Conservation (phyloP, 2,888 invertebrate genomes). For the Lamproptera curius region DNA sequence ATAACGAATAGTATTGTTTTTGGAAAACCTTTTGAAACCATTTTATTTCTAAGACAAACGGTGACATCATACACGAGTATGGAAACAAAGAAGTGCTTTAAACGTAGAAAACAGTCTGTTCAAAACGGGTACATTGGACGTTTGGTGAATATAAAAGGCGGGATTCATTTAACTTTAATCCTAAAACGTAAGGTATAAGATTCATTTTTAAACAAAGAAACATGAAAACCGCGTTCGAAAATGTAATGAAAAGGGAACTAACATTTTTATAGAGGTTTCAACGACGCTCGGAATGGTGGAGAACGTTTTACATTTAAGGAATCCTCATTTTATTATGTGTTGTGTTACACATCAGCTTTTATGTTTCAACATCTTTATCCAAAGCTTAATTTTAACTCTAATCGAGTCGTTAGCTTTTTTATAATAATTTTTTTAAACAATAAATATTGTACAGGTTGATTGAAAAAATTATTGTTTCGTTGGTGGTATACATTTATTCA, state of each 20-base stretch:
- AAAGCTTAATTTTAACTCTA: constrained; percentile 2
- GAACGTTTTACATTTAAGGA: constrained; percentile 73
- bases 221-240: constrained; percentile 46
- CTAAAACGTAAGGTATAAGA: constrained; percentile 30
- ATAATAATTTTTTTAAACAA: no score
- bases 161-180: constrained; percentile 31
- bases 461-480: no score
- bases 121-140: constrained; percentile 53
- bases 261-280: constrained; percentile 75
- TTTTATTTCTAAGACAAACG: constrained; percentile 1
- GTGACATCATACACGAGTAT: constrained; percentile 24
- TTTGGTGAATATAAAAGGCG: constrained; percentile 45
- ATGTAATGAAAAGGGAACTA: constrained; percentile 73
- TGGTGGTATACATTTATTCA: no score
- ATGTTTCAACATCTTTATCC: constrained; percentile 55
- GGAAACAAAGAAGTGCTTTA: constrained; percentile 46
- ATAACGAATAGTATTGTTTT: no score
- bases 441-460: no score
- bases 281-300: constrained; percentile 62
- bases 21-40: not conserved
- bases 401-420: not conserved
- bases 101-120: constrained; percentile 50
- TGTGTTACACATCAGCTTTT: constrained; percentile 61
- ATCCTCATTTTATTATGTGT: constrained; percentile 69
- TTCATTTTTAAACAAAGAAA: constrained; percentile 33